A percentile compares a stretch with the other conserved stretches of the same genome.
These are phyloP conservation scores for Nylanderia fulva DNA, from an alignment of 1,140 invertebrate species.

Conservation along the genomic window DNA sequence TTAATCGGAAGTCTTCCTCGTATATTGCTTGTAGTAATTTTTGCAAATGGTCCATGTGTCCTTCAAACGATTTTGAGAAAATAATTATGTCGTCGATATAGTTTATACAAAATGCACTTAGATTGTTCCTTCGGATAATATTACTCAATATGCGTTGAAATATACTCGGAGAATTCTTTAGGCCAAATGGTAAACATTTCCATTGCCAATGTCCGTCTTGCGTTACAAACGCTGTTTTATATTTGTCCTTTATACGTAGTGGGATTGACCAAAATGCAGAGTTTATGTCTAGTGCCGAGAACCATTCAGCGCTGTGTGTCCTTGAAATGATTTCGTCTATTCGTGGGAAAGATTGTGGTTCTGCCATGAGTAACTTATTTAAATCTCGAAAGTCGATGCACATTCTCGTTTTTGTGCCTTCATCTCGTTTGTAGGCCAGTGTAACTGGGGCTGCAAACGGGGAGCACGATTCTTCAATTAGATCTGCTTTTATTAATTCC, in stretches of 20 bases:
- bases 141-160: slow-evolving; percentile 44
- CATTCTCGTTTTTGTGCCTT: too few species aligned
- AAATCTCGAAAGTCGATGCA: too few species aligned
- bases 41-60: slow-evolving; percentile 63
- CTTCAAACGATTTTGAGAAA: slow-evolving; percentile 63
- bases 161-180: slow-evolving; percentile 44
- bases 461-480: slow-evolving; percentile 71
- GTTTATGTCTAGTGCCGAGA: slow-evolving; percentile 69
- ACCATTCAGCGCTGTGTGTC: slow-evolving; percentile 63
- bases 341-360: slow-evolving; percentile 73
- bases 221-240: slow-evolving; percentile 26
- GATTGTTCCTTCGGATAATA: slow-evolving; percentile 35
- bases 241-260: slow-evolving; percentile 16
- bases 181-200: slow-evolving; percentile 50
- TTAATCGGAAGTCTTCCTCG: slow-evolving; percentile 41
- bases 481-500: slow-evolving; percentile 55
- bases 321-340: slow-evolving; percentile 69
- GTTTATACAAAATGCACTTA: too few species aligned
- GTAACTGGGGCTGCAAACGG: slow-evolving; percentile 63
- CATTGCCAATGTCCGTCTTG: too few species aligned
- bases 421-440: slow-evolving; percentile 62
- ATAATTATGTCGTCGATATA: slow-evolving; percentile 71
- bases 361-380: slow-evolving; percentile 71
- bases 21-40: slow-evolving; percentile 33
- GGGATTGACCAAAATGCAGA: slow-evolving; percentile 73